Evolutionary conservation across 2,797 vertebrate genomes (phyloP).

Genomic region (Jordanella pulchra): DNA sequence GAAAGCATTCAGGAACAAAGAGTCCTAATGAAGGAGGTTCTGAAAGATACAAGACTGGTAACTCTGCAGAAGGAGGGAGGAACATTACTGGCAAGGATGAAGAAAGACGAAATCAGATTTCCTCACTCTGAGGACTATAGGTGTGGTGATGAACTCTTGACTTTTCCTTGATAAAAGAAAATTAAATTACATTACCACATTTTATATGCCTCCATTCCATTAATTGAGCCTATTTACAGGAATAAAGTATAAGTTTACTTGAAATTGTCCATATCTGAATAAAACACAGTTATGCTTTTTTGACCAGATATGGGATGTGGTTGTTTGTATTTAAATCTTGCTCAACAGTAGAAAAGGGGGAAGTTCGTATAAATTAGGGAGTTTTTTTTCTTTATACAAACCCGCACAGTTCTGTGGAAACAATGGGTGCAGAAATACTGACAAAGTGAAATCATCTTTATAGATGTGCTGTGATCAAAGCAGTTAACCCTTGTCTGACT

Average conservation of each 20-base stretch:
- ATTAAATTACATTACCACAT: neutral
- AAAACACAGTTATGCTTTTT: neutral
- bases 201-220: neutral
- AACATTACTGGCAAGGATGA: slow-evolving; percentile 85
- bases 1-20: slow-evolving; percentile 81
- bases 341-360: neutral
- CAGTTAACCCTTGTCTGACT: no score
- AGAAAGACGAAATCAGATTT: slow-evolving; percentile 78
- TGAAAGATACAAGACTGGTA: slow-evolving; percentile 84
- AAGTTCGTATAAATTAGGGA: neutral
- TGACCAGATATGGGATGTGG: neutral
- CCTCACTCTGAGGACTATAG: slow-evolving; percentile 81
- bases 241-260: no score
- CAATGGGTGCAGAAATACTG: neutral
- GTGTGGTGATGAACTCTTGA: slow-evolving; percentile 47
- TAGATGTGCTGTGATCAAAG: neutral
- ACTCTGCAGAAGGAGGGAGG: slow-evolving; percentile 88
- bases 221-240: neutral
- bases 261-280: neutral
- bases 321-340: neutral
- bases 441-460: slow-evolving; percentile 9
- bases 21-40: slow-evolving; percentile 87
- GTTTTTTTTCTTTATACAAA: neutral
- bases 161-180: neutral
- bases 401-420: slow-evolving; percentile 2